Conservation (phyloP, 2,888 invertebrate species). For the Sisyra terminalis region DNA sequence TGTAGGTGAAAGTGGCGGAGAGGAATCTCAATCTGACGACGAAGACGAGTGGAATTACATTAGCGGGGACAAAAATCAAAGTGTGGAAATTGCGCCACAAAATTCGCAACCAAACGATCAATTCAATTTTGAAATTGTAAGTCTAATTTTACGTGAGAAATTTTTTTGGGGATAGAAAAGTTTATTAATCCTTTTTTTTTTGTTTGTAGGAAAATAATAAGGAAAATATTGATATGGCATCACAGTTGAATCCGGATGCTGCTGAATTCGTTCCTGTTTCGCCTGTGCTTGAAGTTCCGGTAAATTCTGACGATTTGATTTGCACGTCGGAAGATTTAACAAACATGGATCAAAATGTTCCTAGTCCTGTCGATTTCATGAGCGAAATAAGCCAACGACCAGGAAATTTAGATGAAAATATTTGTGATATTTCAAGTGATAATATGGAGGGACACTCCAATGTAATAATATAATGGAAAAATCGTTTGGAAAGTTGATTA, state of each 20-base stretch:
- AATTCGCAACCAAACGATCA: slow-evolving; percentile 21
- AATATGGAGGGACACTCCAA: no score
- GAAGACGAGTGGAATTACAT: slow-evolving; percentile 85
- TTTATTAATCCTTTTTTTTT: slow-evolving; percentile 10
- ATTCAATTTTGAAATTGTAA: neutral
- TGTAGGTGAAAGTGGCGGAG: slow-evolving; percentile 59
- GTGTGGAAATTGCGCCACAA: slow-evolving; percentile 29
- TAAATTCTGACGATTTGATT: slow-evolving; percentile 26
- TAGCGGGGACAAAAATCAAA: slow-evolving; percentile 47
- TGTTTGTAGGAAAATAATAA: slow-evolving; percentile 10
- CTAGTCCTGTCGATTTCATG: slow-evolving; percentile 44
- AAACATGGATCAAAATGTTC: slow-evolving; percentile 38
- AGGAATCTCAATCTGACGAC: slow-evolving; percentile 72
- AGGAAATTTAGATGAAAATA: slow-evolving; percentile 23
- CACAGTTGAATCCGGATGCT: slow-evolving; percentile 69
- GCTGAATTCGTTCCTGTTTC: slow-evolving; percentile 66
- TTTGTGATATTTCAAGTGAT: slow-evolving; percentile 12
- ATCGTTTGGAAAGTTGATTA: slow-evolving; percentile 1
- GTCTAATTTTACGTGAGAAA: neutral
- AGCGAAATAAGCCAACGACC: slow-evolving; percentile 45
- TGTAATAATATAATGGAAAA: neutral
- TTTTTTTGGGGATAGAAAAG: neutral
- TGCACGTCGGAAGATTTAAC: slow-evolving; percentile 58
- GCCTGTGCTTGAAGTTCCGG: slow-evolving; percentile 30
- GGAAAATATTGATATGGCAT: slow-evolving; percentile 45